phyloP scores from a whole-genome alignment of 1,140 invertebrate genomes.

The Procambarus clarkii region DNA sequence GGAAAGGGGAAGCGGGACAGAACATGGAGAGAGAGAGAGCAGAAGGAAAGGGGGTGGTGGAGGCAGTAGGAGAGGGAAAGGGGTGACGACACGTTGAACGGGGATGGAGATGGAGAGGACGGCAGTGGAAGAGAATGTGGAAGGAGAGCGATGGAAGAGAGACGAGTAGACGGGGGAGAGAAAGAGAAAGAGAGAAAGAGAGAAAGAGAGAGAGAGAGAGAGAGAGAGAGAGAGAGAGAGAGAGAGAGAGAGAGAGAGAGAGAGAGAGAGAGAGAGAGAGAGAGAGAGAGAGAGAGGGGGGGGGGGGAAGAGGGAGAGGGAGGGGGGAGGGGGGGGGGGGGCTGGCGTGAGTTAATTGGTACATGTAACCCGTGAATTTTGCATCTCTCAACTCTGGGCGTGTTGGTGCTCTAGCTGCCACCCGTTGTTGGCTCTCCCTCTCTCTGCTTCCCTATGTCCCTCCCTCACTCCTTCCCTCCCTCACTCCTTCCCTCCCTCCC shows the following conservation, averaged over 20 bases:
- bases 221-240: too few species aligned
- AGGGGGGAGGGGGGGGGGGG: conserved; percentile 33
- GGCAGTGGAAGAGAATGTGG: too few species aligned
- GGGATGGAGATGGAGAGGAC: too few species aligned
- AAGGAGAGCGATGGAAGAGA: not conserved
- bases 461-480: not conserved
- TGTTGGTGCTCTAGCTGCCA: conserved; percentile 33
- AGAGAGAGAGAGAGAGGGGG: not conserved
- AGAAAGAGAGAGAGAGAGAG: too few species aligned
- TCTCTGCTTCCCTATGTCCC: not conserved
- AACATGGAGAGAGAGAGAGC: too few species aligned
- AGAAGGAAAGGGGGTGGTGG: too few species aligned
- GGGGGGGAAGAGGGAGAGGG: not conserved
- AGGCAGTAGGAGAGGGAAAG: too few species aligned
- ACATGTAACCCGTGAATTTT: conserved; percentile 67
- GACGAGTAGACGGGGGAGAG: not conserved
- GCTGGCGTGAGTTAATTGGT: conserved; percentile 65
- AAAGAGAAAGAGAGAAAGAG: too few species aligned
- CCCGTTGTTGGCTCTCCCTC: not conserved
- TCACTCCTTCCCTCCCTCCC: not conserved
- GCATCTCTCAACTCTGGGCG: conserved; percentile 55
- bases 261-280: conserved; percentile 7
- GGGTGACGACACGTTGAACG: too few species aligned
- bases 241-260: not conserved
- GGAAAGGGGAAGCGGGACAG: too few species aligned